phyloP scores from a whole-genome alignment of 1,140 invertebrate genomes.

The Drosophila pachea region DNA sequence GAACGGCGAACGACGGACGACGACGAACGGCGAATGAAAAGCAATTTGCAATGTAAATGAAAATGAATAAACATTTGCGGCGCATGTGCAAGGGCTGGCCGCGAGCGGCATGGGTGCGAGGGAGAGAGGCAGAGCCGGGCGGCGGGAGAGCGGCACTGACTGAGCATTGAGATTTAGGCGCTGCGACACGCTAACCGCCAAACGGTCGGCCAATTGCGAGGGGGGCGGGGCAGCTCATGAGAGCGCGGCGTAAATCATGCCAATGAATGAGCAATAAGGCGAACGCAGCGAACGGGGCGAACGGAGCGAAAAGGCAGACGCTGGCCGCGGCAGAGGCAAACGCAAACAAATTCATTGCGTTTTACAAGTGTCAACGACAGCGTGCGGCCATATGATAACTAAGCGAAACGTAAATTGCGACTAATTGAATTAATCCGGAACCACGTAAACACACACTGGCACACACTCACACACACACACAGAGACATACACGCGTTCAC shows the following conservation, averaged over 20 bases:
- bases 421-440: slow-evolving; percentile 64
- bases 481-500: slow-evolving; percentile 17
- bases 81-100: slow-evolving; percentile 37
- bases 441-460: slow-evolving; percentile 4
- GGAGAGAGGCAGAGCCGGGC: neutral
- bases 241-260: slow-evolving; percentile 41
- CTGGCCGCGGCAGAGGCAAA: slow-evolving; percentile 15
- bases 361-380: slow-evolving; percentile 72
- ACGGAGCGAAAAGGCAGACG: too few species aligned
- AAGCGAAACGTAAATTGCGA: slow-evolving; percentile 71
- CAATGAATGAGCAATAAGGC: slow-evolving; percentile 44
- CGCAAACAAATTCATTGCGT: slow-evolving; percentile 67
- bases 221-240: slow-evolving; percentile 4
- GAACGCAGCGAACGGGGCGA: slow-evolving; percentile 1
- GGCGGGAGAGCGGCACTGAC: slow-evolving; percentile 11
- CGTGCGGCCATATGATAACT: slow-evolving; percentile 61
- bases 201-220: slow-evolving; percentile 2
- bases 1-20: slow-evolving; percentile 36
- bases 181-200: slow-evolving; percentile 50
- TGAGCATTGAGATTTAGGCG: slow-evolving; percentile 46
- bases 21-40: slow-evolving; percentile 43
- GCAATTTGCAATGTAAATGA: slow-evolving; percentile 66
- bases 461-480: slow-evolving; percentile 18
- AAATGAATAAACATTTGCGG: slow-evolving; percentile 43
- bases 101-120: slow-evolving; percentile 3